A percentile compares a stretch with the other conserved stretches of the same genome.
Conservation (phyloP, 2,797 vertebrate genomes). For the Hippoglossus hippoglossus region DNA sequence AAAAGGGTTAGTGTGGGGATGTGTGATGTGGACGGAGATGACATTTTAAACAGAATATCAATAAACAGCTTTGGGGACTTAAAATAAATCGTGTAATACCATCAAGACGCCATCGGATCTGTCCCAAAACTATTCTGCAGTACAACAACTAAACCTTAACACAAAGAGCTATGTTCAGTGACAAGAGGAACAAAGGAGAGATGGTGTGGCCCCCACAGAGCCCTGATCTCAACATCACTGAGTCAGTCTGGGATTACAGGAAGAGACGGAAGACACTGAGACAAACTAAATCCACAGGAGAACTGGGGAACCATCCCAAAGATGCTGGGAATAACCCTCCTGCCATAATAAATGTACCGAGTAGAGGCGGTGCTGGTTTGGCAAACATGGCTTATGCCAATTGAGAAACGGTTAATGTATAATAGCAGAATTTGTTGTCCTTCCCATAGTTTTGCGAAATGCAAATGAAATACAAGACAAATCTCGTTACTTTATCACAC, state of each 20-base stretch:
- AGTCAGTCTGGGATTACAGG: neutral
- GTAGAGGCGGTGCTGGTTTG: slow-evolving; percentile 43
- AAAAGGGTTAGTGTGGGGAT: no score
- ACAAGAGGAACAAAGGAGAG: neutral
- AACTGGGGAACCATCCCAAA: neutral
- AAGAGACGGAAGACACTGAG: neutral
- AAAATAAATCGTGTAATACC: neutral
- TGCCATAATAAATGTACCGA: neutral
- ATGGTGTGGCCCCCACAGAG: neutral
- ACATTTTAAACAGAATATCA: neutral
- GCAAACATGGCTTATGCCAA: slow-evolving; percentile 37
- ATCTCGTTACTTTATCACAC: slow-evolving; percentile 7
- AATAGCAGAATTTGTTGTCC: no score
- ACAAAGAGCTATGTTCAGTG: neutral
- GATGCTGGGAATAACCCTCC: neutral
- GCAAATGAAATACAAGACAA: neutral
- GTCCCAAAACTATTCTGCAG: neutral
- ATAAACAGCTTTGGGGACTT: neutral
- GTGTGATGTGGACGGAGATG: neutral
- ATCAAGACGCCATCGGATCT: neutral
- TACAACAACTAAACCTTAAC: neutral
- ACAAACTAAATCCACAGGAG: neutral
- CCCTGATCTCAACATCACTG: neutral
- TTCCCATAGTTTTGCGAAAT: neutral
- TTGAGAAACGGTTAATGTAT: neutral